A percentile compares a stretch with the other conserved stretches of the same genome.
These are phyloP conservation scores for Pleuronectes platessa DNA, from an alignment of 2,113 vertebrate species.

Conservation along the genomic window DNA sequence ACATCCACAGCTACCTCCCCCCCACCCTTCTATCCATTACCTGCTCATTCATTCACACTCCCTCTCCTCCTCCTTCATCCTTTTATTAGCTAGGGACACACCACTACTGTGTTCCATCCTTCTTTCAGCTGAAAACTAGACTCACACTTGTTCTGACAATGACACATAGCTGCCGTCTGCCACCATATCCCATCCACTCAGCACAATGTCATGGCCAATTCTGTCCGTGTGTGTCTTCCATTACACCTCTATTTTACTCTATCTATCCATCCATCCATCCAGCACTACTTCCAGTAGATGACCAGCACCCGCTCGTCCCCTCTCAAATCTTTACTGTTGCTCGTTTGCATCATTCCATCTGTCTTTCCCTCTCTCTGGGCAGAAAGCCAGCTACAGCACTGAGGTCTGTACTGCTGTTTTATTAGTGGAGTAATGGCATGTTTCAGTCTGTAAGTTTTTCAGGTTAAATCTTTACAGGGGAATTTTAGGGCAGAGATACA, in stretches of 20 bases:
- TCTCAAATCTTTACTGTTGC: conserved; percentile 3
- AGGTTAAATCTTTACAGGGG: conserved; percentile 14
- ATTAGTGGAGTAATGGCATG: conserved; percentile 6
- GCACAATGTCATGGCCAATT: conserved; percentile 59
- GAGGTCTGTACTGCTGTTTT: conserved; percentile 26
- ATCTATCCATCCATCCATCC: conserved; percentile 52
- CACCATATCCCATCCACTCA: conserved; percentile 66
- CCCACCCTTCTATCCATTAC: conserved; percentile 45
- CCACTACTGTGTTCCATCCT: conserved; percentile 40
- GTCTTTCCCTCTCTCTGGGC: conserved; percentile 38
- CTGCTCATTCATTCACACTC: conserved; percentile 46
- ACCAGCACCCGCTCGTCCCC: conserved; percentile 27
- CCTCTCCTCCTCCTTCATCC: conserved; percentile 28
- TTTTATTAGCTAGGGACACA: conserved; percentile 50
- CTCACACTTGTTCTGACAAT: conserved; percentile 57
- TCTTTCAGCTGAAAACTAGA: conserved; percentile 46
- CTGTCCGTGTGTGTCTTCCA: conserved; percentile 51
- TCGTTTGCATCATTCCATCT: conserved; percentile 58
- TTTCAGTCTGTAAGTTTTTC: conserved; percentile 31
- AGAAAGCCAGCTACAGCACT: conserved; percentile 43
- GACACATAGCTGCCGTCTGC: conserved; percentile 62
- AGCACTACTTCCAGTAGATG: conserved; percentile 55
- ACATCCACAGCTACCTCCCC: conserved; percentile 14
- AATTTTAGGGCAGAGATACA: conserved; percentile 8
- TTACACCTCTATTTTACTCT: conserved; percentile 50